Evolutionary conservation across 1,140 invertebrate genomes (phyloP), one percentile per base, ranked within the genome.

Genomic region (Pantala flavescens): DNA sequence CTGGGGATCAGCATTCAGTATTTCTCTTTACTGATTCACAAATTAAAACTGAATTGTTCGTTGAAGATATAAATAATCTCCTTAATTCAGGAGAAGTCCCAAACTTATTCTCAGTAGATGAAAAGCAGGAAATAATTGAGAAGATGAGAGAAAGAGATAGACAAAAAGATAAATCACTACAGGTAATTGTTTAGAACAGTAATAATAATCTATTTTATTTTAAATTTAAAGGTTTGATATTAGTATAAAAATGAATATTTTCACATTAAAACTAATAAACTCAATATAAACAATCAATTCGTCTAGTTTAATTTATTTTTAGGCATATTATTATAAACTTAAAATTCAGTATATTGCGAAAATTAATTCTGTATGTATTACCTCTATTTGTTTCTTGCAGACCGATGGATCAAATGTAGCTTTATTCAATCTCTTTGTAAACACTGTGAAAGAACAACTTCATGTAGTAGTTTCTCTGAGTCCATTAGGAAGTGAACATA

Each of bases 1-100:
- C 89, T 0, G 83, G 82, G 16, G 96, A 98, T 77, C 87, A 92
- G 78, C 93, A 97, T 82, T 92, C 90, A 55, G 94, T 97, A 0
- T 98, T 98, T 80, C 84, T 98, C 12, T 97, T 97, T 80, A 90
- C 91, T 71, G 94, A 97, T 81, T 90, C 90, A 16, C 94, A 97
- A 87, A 91, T 92, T 42, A 97, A 97, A 85, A 90, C 97, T 81
- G 95, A 97, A 85, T 90, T 89, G 0, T 98, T 97, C 81, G 82
- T 98, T 63, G 96, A 98, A 84, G 96, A 98, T 80, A 90, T 98
- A 0, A 97, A 92, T 80, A 98, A 97, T 82, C 87, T 98, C 81
- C 83, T 98, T 19, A 97, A 97, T 82, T 91, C 93, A 11, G 96
- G 96, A 24, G 96, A 98, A 86, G 86, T 98, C 0, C 96, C 96